phyloP scores from a whole-genome alignment of 2,888 invertebrate genomes.

The Orthosia gothica region DNA sequence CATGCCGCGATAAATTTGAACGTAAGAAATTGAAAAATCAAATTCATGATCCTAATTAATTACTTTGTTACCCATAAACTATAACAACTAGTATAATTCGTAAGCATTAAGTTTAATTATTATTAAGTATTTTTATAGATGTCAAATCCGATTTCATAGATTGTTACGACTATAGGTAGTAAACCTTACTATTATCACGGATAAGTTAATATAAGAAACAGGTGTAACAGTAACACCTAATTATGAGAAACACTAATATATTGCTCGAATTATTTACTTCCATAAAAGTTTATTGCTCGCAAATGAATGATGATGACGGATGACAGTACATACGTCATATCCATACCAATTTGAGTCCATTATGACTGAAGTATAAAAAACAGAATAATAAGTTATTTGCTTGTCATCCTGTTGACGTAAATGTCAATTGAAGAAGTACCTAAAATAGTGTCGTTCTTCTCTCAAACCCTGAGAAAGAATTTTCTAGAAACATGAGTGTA shows the following conservation, averaged over 20 bases:
- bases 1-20: too few species aligned
- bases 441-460: background rate
- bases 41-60: too few species aligned
- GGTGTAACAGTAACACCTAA: background rate
- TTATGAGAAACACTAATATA: background rate
- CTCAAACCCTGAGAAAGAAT: background rate
- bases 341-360: constrained; percentile 45
- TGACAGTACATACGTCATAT: constrained; percentile 36
- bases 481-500: background rate
- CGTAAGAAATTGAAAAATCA: too few species aligned
- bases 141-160: too few species aligned
- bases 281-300: constrained; percentile 10
- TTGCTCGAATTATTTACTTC: constrained; percentile 8
- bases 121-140: too few species aligned
- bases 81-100: too few species aligned
- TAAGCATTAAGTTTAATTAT: too few species aligned
- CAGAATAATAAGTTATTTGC: constrained; percentile 25
- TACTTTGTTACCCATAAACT: too few species aligned
- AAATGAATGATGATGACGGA: constrained; percentile 44
- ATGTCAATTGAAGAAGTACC: constrained; percentile 28
- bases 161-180: too few species aligned
- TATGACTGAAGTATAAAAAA: constrained; percentile 34
- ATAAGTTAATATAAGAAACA: background rate
- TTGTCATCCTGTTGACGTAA: constrained; percentile 20
- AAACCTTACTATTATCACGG: background rate